These are phyloP conservation scores for Neosalanx taihuensis DNA, from an alignment of 2,797 vertebrate genomes.

Conservation along the genomic window DNA sequence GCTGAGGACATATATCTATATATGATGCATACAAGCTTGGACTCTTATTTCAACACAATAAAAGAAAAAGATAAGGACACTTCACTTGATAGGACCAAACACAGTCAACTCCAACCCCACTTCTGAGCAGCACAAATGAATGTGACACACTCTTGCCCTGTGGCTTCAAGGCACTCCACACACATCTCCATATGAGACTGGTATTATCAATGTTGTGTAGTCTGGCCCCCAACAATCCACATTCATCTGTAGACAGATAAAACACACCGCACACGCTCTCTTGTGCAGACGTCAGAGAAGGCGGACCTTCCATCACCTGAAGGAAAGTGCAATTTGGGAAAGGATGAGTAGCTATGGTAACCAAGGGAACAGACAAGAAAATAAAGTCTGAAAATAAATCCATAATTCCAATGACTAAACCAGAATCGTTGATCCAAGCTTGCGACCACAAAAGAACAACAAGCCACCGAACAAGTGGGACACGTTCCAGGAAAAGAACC, in stretches of 20 bases:
- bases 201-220: slow-evolving; percentile 43
- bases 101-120: slow-evolving; percentile 38
- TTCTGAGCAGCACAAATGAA: slow-evolving; percentile 33
- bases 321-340: slow-evolving; percentile 65
- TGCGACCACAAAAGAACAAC: not conserved
- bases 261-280: slow-evolving; percentile 29
- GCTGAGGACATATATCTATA: slow-evolving; percentile 31
- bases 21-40: slow-evolving; percentile 30
- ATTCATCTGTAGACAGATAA: slow-evolving; percentile 21
- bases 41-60: slow-evolving; percentile 29
- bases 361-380: slow-evolving; percentile 69
- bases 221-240: slow-evolving; percentile 37
- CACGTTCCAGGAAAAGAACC: slow-evolving; percentile 46
- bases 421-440: slow-evolving; percentile 55
- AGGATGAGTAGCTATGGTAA: slow-evolving; percentile 78
- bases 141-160: slow-evolving; percentile 43
- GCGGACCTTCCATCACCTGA: slow-evolving; percentile 55
- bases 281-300: slow-evolving; percentile 36
- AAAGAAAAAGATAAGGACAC: slow-evolving; percentile 15
- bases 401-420: slow-evolving; percentile 63
- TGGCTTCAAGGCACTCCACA: slow-evolving; percentile 42
- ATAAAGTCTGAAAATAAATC: slow-evolving; percentile 70
- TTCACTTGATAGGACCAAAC: slow-evolving; percentile 22
- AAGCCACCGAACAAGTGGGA: slow-evolving; percentile 34
- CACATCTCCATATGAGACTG: slow-evolving; percentile 49